A percentile compares a stretch with the other conserved stretches of the same genome.
phyloP scores from a whole-genome alignment of 2,113 vertebrate species.

The Myodes glareolus region DNA sequence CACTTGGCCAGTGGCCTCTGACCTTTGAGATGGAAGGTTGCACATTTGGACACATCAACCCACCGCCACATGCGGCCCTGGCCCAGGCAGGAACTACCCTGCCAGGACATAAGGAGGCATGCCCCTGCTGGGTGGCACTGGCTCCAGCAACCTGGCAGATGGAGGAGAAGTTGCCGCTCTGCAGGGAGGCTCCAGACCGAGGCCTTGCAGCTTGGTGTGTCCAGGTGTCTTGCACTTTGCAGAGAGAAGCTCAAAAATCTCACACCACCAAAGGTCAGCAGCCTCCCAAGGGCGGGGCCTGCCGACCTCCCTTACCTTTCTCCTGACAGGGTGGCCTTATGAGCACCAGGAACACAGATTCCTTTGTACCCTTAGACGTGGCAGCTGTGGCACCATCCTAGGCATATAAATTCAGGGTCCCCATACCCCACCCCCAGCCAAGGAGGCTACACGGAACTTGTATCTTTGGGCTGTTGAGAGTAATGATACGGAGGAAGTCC shows the following conservation, averaged over 20 bases:
- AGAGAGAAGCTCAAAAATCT: not conserved
- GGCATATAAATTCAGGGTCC: not conserved
- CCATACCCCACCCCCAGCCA: not conserved
- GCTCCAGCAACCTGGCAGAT: not conserved
- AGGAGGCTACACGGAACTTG: not conserved
- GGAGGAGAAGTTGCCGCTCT: not conserved
- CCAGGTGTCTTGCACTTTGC: not conserved
- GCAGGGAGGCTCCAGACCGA: not conserved
- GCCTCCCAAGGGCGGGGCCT: not conserved
- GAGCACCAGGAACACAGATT: not conserved
- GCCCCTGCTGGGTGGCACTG: not conserved
- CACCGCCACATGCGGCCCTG: not conserved
- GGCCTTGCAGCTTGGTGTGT: not conserved
- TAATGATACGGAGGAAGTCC: too few relatives aligned
- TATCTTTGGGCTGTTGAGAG: not conserved
- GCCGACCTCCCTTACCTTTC: not conserved
- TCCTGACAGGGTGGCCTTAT: too few relatives aligned
- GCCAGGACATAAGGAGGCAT: not conserved
- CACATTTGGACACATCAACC: not conserved
- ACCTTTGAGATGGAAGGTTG: not conserved
- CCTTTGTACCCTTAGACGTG: not conserved
- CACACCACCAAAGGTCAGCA: not conserved
- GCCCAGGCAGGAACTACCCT: not conserved
- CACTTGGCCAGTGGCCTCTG: fast-evolving
- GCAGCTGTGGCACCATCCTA: not conserved